phyloP scores from a whole-genome alignment of 2,888 invertebrate species.

The Priocnemis perturbator region DNA sequence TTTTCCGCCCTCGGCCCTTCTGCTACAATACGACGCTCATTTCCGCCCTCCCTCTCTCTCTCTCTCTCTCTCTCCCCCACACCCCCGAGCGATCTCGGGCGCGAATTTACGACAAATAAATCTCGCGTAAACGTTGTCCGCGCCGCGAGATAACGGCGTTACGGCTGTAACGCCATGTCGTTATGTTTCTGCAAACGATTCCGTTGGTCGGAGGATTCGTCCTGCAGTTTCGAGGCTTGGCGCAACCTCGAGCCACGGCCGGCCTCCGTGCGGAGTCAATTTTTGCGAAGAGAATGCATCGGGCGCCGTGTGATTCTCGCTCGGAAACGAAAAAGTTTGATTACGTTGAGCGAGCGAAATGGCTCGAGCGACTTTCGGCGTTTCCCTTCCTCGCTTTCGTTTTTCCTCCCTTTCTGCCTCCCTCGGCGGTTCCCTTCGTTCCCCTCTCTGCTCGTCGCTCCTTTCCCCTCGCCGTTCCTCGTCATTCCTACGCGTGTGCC shows the following conservation, averaged over 20 bases:
- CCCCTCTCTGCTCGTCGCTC: neutral
- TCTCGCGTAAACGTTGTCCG: too few relatives aligned
- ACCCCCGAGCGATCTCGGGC: neutral
- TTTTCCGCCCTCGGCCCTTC: too few relatives aligned
- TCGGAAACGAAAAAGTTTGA: conserved; percentile 40
- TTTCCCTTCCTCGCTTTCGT: neutral
- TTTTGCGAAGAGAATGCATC: too few relatives aligned
- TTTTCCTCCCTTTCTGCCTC: neutral
- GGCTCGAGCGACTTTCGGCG: conserved; percentile 13
- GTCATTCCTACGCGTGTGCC: conserved; percentile 3
- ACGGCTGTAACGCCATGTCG: too few relatives aligned
- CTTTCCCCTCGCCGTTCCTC: conserved; percentile 1
- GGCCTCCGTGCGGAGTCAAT: too few relatives aligned
- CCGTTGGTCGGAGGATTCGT: too few relatives aligned
- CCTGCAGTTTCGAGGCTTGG: too few relatives aligned
- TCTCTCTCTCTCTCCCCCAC: neutral
- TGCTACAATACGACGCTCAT: too few relatives aligned
- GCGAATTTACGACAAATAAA: too few relatives aligned
- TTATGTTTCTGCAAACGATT: too few relatives aligned
- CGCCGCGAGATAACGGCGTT: too few relatives aligned
- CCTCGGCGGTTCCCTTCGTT: neutral
- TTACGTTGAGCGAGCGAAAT: conserved; percentile 49
- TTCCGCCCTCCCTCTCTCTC: neutral
- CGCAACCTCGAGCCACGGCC: too few relatives aligned
- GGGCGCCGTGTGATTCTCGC: neutral